Conservation (phyloP, 2,113 vertebrate genomes). For the Macrotus californicus region DNA sequence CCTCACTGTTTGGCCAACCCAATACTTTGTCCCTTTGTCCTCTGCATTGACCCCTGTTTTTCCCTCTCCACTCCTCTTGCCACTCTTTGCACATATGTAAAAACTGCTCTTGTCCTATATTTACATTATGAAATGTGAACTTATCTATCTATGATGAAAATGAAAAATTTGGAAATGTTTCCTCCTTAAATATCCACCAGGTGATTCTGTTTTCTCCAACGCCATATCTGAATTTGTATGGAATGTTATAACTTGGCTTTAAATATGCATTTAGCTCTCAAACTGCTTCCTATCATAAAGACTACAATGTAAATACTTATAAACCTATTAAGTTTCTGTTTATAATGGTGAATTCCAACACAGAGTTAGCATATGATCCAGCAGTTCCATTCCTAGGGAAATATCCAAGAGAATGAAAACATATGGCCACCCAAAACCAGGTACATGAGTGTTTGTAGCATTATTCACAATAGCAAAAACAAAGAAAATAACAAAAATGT, state of each 20-base stretch:
- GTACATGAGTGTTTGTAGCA: not conserved
- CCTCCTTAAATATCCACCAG: not conserved
- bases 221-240: slow-evolving; percentile 35
- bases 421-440: not conserved
- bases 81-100: not conserved
- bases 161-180: slow-evolving; percentile 22
- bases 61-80: not conserved
- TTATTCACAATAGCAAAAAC: not conserved
- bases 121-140: not conserved
- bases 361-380: not conserved
- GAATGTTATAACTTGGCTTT: slow-evolving; percentile 59
- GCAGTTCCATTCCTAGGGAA: not conserved
- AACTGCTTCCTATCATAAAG: not conserved
- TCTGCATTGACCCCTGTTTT: not conserved
- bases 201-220: not conserved
- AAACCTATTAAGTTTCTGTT: slow-evolving; percentile 57
- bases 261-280: not conserved
- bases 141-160: not conserved
- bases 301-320: not conserved
- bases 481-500: not conserved
- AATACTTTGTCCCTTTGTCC: not conserved
- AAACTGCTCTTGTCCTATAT: not conserved
- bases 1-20: no score
- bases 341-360: slow-evolving; percentile 47
- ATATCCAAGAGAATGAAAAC: not conserved